Evolutionary conservation across 2,888 invertebrate genomes (phyloP), one percentile per base, ranked within the genome.

Genomic region (Ochropleura plecta): DNA sequence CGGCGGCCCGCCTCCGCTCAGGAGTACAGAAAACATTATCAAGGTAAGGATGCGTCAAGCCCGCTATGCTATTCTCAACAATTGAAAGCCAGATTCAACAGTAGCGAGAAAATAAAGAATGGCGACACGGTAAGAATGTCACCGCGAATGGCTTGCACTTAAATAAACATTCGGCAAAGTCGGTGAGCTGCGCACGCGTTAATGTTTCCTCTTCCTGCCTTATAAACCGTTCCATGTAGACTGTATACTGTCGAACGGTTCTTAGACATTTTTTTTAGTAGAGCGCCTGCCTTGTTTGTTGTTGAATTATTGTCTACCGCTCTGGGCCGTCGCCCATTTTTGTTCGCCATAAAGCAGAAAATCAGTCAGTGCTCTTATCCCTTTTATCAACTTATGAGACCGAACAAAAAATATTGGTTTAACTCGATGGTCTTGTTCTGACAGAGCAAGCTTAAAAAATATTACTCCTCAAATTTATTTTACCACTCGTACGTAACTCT

Each of bases 11-110:
- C 64, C 81, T 14, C 93, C 96, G 16, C 92, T 95, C 69, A 91
- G 95, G 92, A 95, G 94, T 93, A 95, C 95, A 90, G 96, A 96
- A 86, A 96, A 96, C 87, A 94, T 95, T 82, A 93, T 96, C 85
- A 96, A 96, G 95, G 96, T 96, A 84, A 84, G 68, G 6, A 55
- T 48, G 16, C 20, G 10, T 48, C 20, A 18, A 51, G 9, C 16
- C 10, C n/a, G 12, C 14, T 16, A 49, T 1, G 18, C 16, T 74
- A 30, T 70, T 59, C 9, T 42, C 16, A 49, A 49, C 16, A 48
- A 5, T 42, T 70, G 18, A 71, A 71, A 62, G 16, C 10, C 8
- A 67, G 12, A 53, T 18, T 40, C n/a, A 48, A 44, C 20, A 49
- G 55, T 53, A 42, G 30, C 46, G n/a, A 62, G 67, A 40, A 75